Conservation (phyloP, 2,888 invertebrate species). For the Ashinkailepas kermadecensis region DNA sequence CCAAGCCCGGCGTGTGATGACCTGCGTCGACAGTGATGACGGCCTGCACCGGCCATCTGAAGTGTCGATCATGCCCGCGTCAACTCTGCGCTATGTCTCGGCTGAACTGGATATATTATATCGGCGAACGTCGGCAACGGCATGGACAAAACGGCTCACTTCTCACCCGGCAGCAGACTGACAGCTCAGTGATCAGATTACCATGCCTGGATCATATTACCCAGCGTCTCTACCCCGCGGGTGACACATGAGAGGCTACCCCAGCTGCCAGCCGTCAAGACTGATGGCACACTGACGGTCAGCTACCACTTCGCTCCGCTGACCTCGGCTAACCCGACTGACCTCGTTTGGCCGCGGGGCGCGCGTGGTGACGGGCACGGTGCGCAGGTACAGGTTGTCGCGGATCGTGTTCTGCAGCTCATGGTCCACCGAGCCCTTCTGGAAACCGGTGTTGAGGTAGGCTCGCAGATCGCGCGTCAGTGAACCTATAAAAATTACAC, state of each 20-base stretch:
- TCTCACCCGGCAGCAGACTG: neutral
- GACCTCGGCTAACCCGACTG: slow-evolving; percentile 38
- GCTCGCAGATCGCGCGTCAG: slow-evolving; percentile 49
- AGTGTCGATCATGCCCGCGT: too few relatives aligned
- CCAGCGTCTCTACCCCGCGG: neutral
- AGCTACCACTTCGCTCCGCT: neutral
- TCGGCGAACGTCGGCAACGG: neutral
- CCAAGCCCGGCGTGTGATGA: too few relatives aligned
- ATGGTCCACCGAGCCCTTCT: slow-evolving; percentile 52
- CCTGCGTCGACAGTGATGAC: too few relatives aligned
- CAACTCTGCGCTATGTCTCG: too few relatives aligned
- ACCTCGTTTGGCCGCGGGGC: slow-evolving; percentile 51
- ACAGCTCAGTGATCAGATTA: neutral
- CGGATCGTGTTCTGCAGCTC: slow-evolving; percentile 56
- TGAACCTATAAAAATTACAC: slow-evolving; percentile 39
- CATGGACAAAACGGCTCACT: neutral
- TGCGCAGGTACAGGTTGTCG: slow-evolving; percentile 55
- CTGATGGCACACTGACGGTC: too few relatives aligned
- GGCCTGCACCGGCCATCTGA: too few relatives aligned
- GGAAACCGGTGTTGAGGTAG: slow-evolving; percentile 51
- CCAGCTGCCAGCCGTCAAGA: neutral
- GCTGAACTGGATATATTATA: neutral
- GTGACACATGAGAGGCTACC: neutral
- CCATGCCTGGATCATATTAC: neutral
- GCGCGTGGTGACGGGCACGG: slow-evolving; percentile 56